Percentiles rank a stretch among this genome's conserved stretches.
phyloP scores from a whole-genome alignment of 2,888 invertebrate genomes.

The Drosophila gaucha region DNA sequence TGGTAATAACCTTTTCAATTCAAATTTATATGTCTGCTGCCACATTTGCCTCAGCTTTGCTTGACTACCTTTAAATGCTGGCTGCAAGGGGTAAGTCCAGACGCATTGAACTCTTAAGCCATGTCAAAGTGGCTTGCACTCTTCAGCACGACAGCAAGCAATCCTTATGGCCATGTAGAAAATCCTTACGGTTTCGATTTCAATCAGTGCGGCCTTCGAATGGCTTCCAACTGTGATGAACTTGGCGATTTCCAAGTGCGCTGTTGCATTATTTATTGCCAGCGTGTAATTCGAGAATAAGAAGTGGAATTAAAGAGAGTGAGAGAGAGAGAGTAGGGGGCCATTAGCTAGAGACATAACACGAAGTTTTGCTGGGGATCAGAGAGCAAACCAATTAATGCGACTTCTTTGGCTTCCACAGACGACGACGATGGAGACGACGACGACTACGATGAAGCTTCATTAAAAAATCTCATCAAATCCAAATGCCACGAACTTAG shows the following conservation, averaged over 20 bases:
- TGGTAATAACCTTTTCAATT: slow-evolving; percentile 1
- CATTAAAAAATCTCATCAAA: slow-evolving; percentile 42
- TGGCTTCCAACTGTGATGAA: slow-evolving; percentile 66
- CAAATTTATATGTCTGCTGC: slow-evolving; percentile 5
- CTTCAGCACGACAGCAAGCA: slow-evolving; percentile 28
- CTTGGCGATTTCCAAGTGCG: slow-evolving; percentile 43
- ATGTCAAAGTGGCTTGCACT: slow-evolving; percentile 59
- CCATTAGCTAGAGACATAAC: slow-evolving; percentile 1
- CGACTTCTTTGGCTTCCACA: slow-evolving; percentile 58
- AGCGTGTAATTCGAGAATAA: slow-evolving; percentile 33
- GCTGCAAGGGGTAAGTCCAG: slow-evolving; percentile 23
- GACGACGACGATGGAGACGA: not conserved
- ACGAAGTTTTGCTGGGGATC: slow-evolving; percentile 1
- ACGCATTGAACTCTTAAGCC: slow-evolving; percentile 69
- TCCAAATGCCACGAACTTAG: slow-evolving; percentile 32
- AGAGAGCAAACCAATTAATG: slow-evolving; percentile 62
- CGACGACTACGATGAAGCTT: slow-evolving; percentile 18
- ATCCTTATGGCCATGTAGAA: slow-evolving; percentile 40
- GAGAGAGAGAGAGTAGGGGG: not conserved
- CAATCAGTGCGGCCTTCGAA: slow-evolving; percentile 60
- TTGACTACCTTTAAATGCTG: slow-evolving; percentile 3
- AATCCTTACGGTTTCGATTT: slow-evolving; percentile 74
- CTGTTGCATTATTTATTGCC: slow-evolving; percentile 49
- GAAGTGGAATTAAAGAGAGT: not conserved
- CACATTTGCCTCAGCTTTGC: slow-evolving; percentile 4